A percentile compares a stretch with the other conserved stretches of the same genome.
These are phyloP conservation scores for Fabriciana adippe DNA, from an alignment of 2,888 invertebrate genomes.

Conservation along the genomic window DNA sequence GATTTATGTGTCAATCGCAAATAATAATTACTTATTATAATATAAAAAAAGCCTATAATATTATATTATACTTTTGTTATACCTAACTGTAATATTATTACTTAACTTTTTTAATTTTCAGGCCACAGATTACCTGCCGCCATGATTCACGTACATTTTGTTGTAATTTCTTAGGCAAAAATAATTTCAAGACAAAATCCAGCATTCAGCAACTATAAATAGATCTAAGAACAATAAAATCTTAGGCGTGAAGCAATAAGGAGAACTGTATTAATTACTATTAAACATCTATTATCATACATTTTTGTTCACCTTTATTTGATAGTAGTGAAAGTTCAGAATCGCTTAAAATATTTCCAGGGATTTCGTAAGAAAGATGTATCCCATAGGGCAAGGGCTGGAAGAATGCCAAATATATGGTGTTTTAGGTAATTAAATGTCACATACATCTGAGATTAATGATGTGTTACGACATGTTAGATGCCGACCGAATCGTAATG, in stretches of 20 bases:
- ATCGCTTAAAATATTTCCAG: conserved; percentile 25
- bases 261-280: conserved; percentile 75
- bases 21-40: too few species aligned
- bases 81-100: too few species aligned
- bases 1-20: too few species aligned
- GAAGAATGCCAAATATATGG: conserved; percentile 80
- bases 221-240: conserved; percentile 70
- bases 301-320: conserved; percentile 41
- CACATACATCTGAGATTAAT: conserved; percentile 82
- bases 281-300: conserved; percentile 40
- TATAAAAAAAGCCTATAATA: too few species aligned
- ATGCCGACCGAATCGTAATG: conserved; percentile 45
- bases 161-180: not conserved
- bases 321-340: conserved; percentile 39
- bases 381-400: conserved; percentile 63
- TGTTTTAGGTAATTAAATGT: conserved; percentile 83
- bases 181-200: not conserved
- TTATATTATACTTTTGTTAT: too few species aligned
- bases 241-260: conserved; percentile 81
- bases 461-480: conserved; percentile 74
- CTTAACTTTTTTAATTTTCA: too few species aligned
- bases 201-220: conserved; percentile 41
- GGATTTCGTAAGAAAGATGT: conserved; percentile 41
- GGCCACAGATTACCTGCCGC: too few species aligned
- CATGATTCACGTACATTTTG: too few species aligned